phyloP scores from a whole-genome alignment of 2,888 invertebrate genomes.

The Drosophila rubida region DNA sequence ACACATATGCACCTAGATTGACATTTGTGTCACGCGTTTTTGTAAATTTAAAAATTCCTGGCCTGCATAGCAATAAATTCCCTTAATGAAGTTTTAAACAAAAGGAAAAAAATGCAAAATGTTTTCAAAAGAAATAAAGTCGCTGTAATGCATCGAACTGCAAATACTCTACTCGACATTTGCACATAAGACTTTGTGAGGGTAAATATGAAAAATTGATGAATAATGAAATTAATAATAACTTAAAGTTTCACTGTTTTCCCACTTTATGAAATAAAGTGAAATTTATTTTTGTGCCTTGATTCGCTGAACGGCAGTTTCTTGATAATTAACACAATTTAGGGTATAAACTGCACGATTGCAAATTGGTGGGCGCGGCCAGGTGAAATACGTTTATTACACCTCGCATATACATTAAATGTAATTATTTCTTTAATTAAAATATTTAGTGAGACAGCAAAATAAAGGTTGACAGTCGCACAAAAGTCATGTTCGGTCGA shows the following conservation, averaged over 20 bases:
- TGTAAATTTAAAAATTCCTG: slow-evolving; percentile 50
- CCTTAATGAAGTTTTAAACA: slow-evolving; percentile 70
- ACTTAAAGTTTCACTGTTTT: too few species aligned
- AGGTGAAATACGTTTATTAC: slow-evolving; percentile 20
- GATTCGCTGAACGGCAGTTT: background rate
- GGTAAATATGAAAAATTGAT: background rate
- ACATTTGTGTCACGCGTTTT: slow-evolving; percentile 38
- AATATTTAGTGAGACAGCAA: slow-evolving; percentile 65
- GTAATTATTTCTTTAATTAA: slow-evolving; percentile 79
- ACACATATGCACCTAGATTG: background rate
- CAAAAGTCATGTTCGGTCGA: slow-evolving; percentile 59
- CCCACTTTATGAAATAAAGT: background rate
- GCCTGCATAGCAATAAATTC: slow-evolving; percentile 62
- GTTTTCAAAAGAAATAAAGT: slow-evolving; percentile 14
- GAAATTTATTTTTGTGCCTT: background rate
- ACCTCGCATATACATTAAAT: slow-evolving; percentile 60
- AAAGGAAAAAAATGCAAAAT: slow-evolving; percentile 41
- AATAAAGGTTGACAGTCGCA: slow-evolving; percentile 55
- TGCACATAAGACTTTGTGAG: too few species aligned
- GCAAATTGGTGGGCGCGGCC: slow-evolving; percentile 16
- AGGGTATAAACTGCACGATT: slow-evolving; percentile 8
- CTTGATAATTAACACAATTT: background rate
- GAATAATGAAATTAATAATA: background rate
- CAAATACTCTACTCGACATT: slow-evolving; percentile 38
- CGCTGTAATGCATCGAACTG: background rate